phyloP scores from a whole-genome alignment of 2,113 vertebrate species.

The Istiophorus platypterus region DNA sequence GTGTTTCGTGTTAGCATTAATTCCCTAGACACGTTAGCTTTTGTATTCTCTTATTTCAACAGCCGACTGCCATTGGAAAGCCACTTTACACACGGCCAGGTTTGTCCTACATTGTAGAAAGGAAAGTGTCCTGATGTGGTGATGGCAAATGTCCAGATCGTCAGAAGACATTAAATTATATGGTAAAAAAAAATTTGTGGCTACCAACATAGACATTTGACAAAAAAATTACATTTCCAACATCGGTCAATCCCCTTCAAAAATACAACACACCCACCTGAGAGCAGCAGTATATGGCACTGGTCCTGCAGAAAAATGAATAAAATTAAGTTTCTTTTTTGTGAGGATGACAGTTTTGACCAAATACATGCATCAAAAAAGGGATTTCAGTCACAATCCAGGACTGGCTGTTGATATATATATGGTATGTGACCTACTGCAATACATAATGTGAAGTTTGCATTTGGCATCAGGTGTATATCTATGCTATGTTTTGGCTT shows the following conservation, averaged over 20 bases:
- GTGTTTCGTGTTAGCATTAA: neutral
- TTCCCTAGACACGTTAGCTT: neutral
- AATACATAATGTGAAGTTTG: conserved; percentile 1
- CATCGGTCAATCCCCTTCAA: neutral
- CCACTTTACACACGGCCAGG: neutral
- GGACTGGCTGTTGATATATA: neutral
- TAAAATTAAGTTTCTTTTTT: neutral
- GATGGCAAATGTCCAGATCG: neutral
- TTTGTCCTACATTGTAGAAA: neutral
- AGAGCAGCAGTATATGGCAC: neutral
- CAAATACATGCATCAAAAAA: neutral
- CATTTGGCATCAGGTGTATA: conserved; percentile 27
- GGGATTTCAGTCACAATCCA: neutral
- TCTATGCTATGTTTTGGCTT: neutral
- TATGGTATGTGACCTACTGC: neutral
- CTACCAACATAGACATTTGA: neutral
- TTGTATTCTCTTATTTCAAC: neutral
- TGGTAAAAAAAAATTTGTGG: neutral
- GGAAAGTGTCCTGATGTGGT: neutral
- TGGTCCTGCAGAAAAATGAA: neutral
- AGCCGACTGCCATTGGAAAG: neutral
- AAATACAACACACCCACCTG: neutral
- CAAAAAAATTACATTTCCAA: neutral
- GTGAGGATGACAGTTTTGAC: neutral
- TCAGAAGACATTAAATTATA: neutral